Conservation (phyloP, 2,113 vertebrate genomes). For the Engystomops pustulosus region DNA sequence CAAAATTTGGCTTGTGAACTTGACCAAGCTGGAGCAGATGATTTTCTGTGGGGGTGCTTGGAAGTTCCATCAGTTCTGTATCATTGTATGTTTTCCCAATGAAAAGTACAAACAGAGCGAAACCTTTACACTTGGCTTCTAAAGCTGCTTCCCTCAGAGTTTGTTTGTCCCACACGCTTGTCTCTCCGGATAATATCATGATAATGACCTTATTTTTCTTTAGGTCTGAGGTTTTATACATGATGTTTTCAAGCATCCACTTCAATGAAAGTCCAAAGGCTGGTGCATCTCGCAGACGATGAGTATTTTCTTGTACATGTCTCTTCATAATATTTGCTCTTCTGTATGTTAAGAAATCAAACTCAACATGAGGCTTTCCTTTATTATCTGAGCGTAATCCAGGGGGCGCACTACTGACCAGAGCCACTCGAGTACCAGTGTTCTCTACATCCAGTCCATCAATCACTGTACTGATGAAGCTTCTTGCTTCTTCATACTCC, state of each 20-base stretch:
- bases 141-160: conserved; percentile 63
- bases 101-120: conserved; percentile 70
- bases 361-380: conserved; percentile 66
- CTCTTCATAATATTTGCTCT: conserved; percentile 65
- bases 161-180: conserved; percentile 64
- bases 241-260: conserved; percentile 69
- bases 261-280: conserved; percentile 64
- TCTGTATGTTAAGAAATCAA: conserved; percentile 66
- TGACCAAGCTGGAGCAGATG: conserved; percentile 72
- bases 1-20: conserved; percentile 67
- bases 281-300: conserved; percentile 60
- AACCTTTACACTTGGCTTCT: conserved; percentile 72
- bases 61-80: conserved; percentile 66
- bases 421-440: conserved; percentile 68
- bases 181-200: conserved; percentile 68
- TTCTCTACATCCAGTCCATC: conserved; percentile 66
- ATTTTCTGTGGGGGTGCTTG: conserved; percentile 68
- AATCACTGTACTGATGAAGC: conserved; percentile 64
- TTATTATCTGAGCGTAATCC: conserved; percentile 48
- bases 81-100: conserved; percentile 65
- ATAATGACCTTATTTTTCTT: conserved; percentile 69
- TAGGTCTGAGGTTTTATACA: conserved; percentile 58
- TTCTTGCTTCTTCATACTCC: conserved; percentile 66
- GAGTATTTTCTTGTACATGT: conserved; percentile 59
- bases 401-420: conserved; percentile 65